Base-by-base conservation (phyloP, 2,113 vertebrate species). In the Gobio gobio region DNA sequence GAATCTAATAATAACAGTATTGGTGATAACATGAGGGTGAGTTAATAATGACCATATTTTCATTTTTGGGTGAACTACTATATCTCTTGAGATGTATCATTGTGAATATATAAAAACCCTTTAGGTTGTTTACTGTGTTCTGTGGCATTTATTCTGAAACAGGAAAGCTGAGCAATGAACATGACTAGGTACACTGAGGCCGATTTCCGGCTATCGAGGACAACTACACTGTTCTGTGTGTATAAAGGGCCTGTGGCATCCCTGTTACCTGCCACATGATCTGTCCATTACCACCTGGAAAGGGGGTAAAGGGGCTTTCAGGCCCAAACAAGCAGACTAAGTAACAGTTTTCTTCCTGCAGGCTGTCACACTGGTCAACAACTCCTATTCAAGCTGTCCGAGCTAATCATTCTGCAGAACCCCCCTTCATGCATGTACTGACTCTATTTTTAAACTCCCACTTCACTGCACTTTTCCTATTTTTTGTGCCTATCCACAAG, bases 301-400 rank as follows among this genome's bases (percentile, higher is more conserved):
- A 59, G 13, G 14, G 13, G 78, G 78, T 79, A 47, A 47, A 79
- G 58, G 58, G 40, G 22, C 58, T 79, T 79, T 79, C 40, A 64
- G 78, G 16, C 78, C 40, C 63, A 63, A 26, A 79, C 58, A 64
- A 79, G 78, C 36, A 47, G n/a, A 14, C 36, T 29, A 47, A 63
- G 40, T 26, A 47, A 45, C 36, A 26, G 78, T 63, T 79, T 79
- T 64, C n/a, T 36, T 63, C 78, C 78, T 45, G 58, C 40, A 63
- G 78, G 78, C 78, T 63, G 78, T 79, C 78, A 79, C 14, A 79
- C 36, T 26, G 14, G 58, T 79, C 78, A 79, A 63, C 77, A 63
- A 63, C 78, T 79, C 58, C 56, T 79, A 79, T 58, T 24, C 56
- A 36, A 63, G 58, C 78, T 79, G 78, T 79, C 78, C 26, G n/a